A percentile compares a stretch with the other conserved stretches of the same genome.
These are phyloP conservation scores for Phoxinus dragarum DNA, from an alignment of 2,797 vertebrate genomes.

Conservation along the genomic window DNA sequence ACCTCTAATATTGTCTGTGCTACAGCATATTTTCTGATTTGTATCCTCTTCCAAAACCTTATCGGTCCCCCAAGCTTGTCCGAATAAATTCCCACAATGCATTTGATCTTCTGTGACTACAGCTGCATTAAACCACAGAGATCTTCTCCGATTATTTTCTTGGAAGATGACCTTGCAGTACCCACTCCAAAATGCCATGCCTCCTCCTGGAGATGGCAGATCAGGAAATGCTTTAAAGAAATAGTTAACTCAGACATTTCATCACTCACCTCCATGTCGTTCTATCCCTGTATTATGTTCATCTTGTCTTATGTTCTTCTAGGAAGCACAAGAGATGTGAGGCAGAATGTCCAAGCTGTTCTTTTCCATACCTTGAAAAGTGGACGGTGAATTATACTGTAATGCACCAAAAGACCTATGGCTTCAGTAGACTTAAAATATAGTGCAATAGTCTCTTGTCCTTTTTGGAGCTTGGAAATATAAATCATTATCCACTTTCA, in stretches of 20 bases:
- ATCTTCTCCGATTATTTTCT: background rate
- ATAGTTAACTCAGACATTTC: background rate
- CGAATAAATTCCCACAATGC: background rate
- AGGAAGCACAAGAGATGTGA: background rate
- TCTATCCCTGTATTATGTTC: background rate
- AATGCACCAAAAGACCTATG: background rate
- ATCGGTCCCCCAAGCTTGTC: background rate
- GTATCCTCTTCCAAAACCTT: background rate
- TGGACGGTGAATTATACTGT: background rate
- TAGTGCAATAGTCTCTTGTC: background rate
- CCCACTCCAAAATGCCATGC: background rate
- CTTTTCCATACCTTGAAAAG: background rate
- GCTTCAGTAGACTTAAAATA: background rate
- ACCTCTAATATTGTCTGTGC: background rate
- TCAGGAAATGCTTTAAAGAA: background rate
- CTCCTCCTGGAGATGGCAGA: background rate
- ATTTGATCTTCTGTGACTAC: conserved; percentile 11
- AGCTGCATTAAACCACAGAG: background rate
- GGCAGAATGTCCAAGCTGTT: background rate
- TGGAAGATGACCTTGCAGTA: background rate
- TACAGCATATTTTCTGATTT: background rate
- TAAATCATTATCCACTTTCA: background rate
- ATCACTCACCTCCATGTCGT: background rate
- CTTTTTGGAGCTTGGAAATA: background rate
- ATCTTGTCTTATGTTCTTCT: background rate